A percentile compares a stretch with the other conserved stretches of the same genome.
These are phyloP conservation scores for Pelagia noctiluca DNA, from an alignment of 30 jellyfish, hydroid and myxozoan species.

Conservation along the genomic window DNA sequence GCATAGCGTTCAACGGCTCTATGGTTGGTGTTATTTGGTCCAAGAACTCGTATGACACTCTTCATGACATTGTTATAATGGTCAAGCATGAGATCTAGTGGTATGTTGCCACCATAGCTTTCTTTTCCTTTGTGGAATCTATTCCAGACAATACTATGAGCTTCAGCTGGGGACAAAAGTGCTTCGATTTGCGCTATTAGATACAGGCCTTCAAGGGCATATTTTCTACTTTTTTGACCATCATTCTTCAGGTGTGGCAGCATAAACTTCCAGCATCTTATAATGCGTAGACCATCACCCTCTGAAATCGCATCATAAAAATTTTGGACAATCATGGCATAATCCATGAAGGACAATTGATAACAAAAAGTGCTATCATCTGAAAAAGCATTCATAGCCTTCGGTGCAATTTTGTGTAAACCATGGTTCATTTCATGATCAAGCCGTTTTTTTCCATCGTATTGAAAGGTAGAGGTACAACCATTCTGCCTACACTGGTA, in stretches of 20 bases:
- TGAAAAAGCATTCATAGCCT: slow-evolving; percentile 2
- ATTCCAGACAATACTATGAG: too few species aligned
- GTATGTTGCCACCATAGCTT: too few species aligned
- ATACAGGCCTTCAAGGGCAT: slow-evolving; percentile 38
- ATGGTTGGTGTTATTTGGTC: slow-evolving; percentile 10
- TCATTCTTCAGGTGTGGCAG: slow-evolving; percentile 5
- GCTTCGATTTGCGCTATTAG: slow-evolving; percentile 16
- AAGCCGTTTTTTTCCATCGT: too few species aligned
- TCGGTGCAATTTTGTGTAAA: neutral
- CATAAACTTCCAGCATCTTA: too few species aligned
- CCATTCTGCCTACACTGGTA: slow-evolving; percentile 10
- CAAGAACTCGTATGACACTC: neutral
- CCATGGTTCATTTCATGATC: slow-evolving; percentile 1
- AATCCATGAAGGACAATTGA: slow-evolving; percentile 12
- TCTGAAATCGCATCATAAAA: too few species aligned
- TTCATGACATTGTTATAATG: too few species aligned
- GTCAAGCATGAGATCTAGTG: too few species aligned
- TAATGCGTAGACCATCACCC: too few species aligned
- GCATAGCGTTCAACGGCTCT: slow-evolving; percentile 14
- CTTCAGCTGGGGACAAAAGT: too few species aligned
- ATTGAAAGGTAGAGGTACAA: neutral
- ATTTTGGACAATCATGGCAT: too few species aligned
- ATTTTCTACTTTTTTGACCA: slow-evolving; percentile 10
- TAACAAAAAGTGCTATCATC: slow-evolving; percentile 3
- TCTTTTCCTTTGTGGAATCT: too few species aligned